Percentiles rank a stretch among this genome's conserved stretches.
Conservation (phyloP, 2,113 vertebrate genomes). For the Sakesphorus luctuosus region DNA sequence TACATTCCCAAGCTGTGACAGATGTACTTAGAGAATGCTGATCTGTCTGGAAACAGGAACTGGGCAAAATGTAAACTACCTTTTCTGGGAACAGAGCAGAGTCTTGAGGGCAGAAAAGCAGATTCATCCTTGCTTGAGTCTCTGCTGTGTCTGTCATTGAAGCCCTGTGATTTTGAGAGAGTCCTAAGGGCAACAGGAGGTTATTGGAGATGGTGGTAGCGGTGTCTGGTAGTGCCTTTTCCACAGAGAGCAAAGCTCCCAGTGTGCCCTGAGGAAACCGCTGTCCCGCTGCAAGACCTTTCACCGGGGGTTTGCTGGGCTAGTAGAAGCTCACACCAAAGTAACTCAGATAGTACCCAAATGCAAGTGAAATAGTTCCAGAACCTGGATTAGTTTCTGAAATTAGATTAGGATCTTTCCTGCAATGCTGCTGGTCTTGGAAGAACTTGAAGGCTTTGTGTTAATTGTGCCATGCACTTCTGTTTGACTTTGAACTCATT, state of each 20-base stretch:
- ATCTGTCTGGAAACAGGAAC: neutral
- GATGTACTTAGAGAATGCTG: neutral
- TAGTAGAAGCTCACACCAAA: neutral
- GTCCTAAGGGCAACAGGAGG: neutral
- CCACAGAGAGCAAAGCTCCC: neutral
- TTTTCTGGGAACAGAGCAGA: neutral
- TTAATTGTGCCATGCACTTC: fast-evolving
- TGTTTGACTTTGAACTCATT: neutral
- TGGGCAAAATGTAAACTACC: neutral
- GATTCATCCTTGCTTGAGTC: neutral
- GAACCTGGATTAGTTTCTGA: neutral
- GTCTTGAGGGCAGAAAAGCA: neutral
- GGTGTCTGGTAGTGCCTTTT: neutral
- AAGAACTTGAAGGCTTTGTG: neutral
- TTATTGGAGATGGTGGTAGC: neutral
- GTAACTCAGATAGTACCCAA: fast-evolving
- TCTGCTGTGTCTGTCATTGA: neutral
- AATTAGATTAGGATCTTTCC: neutral
- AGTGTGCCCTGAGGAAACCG: neutral
- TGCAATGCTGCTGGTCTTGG: neutral
- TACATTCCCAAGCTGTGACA: neutral
- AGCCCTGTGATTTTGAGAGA: neutral
- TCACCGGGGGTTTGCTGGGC: fast-evolving
- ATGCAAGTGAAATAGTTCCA: neutral
- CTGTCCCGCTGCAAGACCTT: neutral